These are phyloP conservation scores for Leptinotarsa juncta DNA, from an alignment of 2,888 invertebrate species.

Conservation along the genomic window DNA sequence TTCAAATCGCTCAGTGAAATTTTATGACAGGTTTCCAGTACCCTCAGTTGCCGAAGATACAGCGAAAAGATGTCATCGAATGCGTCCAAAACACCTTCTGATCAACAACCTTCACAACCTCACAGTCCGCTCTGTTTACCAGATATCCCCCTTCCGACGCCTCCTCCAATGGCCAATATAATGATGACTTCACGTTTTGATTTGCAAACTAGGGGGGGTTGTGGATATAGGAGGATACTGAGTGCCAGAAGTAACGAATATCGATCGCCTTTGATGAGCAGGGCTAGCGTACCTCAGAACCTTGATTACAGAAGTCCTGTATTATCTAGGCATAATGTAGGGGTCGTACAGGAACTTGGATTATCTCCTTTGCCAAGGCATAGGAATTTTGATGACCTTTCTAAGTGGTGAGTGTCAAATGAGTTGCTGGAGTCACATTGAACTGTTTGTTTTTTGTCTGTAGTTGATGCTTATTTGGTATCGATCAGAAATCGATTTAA, in stretches of 20 bases:
- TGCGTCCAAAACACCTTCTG: constrained; percentile 40
- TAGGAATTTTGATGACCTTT: constrained; percentile 53
- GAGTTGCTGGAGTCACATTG: constrained; percentile 1
- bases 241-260: constrained; percentile 58
- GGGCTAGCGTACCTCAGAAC: constrained; percentile 26
- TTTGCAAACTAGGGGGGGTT: constrained; percentile 57
- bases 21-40: constrained; percentile 6
- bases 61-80: constrained; percentile 49
- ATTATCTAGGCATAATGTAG: constrained; percentile 29
- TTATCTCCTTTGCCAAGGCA: constrained; percentile 56
- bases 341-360: constrained; percentile 45
- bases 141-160: constrained; percentile 63
- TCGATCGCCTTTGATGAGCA: constrained; percentile 52
- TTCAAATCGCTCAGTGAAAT: not conserved
- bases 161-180: constrained; percentile 65
- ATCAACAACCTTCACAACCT: constrained; percentile 35
- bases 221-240: constrained; percentile 58
- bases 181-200: constrained; percentile 62
- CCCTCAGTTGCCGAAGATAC: not conserved
- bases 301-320: constrained; percentile 36
- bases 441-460: too few relatives aligned
- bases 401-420: constrained; percentile 29
- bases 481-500: too few relatives aligned
- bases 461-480: too few relatives aligned
- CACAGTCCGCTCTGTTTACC: constrained; percentile 55